These are phyloP conservation scores for Virgularia gustaviana DNA, from an alignment of 92 coral and sea anemone genomes.

Conservation along the genomic window DNA sequence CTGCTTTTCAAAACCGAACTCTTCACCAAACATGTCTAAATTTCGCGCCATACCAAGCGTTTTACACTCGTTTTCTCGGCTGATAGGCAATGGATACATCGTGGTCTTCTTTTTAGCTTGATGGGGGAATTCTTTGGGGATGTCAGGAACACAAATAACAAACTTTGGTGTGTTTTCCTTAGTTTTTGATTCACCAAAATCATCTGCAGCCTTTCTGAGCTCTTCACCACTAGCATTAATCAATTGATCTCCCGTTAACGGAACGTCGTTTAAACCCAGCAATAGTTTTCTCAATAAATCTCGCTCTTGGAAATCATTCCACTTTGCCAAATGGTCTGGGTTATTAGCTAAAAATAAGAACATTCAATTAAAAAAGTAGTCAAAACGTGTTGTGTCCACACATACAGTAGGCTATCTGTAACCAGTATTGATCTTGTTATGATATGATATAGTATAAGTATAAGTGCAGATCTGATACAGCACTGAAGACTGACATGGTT, in stretches of 20 bases:
- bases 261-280: slow-evolving; percentile 11
- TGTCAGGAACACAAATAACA: slow-evolving; percentile 9
- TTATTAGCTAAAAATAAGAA: slow-evolving; percentile 10
- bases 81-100: slow-evolving; percentile 30
- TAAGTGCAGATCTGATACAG: too few relatives aligned
- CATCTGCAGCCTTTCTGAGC: not conserved
- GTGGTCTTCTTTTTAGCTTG: slow-evolving; percentile 3
- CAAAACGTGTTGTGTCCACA: too few relatives aligned
- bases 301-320: slow-evolving; percentile 35
- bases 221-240: not conserved
- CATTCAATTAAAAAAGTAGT: too few relatives aligned
- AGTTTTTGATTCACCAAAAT: not conserved
- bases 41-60: slow-evolving; percentile 35
- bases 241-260: not conserved
- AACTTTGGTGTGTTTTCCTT: not conserved
- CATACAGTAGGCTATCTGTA: too few relatives aligned
- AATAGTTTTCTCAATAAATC: slow-evolving; percentile 36
- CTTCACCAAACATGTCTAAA: slow-evolving; percentile 36
- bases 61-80: slow-evolving; percentile 41
- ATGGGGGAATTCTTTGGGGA: slow-evolving; percentile 37
- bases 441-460: too few relatives aligned
- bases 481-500: too few relatives aligned
- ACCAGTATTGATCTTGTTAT: too few relatives aligned
- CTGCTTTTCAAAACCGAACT: slow-evolving; percentile 31
- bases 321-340: slow-evolving; percentile 18